Conservation (phyloP, 1,140 invertebrate genomes). For the Drosophila nigrodunni region DNA sequence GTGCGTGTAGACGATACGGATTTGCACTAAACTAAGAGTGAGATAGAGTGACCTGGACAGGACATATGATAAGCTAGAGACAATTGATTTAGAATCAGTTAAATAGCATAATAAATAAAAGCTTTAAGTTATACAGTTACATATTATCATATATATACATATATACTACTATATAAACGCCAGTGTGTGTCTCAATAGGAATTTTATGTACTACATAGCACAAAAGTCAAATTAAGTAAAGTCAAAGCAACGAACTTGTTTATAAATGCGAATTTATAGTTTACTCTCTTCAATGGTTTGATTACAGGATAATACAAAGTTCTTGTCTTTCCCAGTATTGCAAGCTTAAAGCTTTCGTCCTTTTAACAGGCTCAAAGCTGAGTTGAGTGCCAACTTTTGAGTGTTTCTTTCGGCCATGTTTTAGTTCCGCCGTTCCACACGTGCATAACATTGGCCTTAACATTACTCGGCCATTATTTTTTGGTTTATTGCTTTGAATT, state of each 20-base stretch:
- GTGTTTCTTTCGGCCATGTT: conserved; percentile 12
- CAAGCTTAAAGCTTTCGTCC: conserved; percentile 1
- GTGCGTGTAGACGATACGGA: conserved; percentile 71
- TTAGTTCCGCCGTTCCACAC: conserved; percentile 27
- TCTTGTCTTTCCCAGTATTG: conserved; percentile 35
- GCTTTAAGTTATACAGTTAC: conserved; percentile 61
- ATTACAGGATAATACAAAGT: conserved; percentile 14
- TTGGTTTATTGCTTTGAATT: conserved; percentile 30
- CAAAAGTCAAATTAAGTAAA: conserved; percentile 50
- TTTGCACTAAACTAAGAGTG: conserved; percentile 46
- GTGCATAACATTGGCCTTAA: conserved; percentile 37
- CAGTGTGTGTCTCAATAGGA: conserved; percentile 45
- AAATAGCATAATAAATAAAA: conserved; percentile 51
- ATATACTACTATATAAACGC: conserved; percentile 27
- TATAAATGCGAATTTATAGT: conserved; percentile 8
- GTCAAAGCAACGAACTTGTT: conserved; percentile 52
- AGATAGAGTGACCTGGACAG: conserved; percentile 23
- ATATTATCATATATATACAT: conserved; percentile 32
- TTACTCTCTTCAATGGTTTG: conserved; percentile 14
- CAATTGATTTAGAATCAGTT: conserved; percentile 59
- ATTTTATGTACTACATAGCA: conserved; percentile 48
- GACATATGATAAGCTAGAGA: conserved; percentile 43
- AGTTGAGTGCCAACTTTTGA: conserved; percentile 21
- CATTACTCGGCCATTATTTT: conserved; percentile 12
- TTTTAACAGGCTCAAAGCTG: conserved; percentile 30